A percentile compares a stretch with the other conserved stretches of the same genome.
phyloP scores from a whole-genome alignment of 2,113 vertebrate genomes.

The Cettia cetti region DNA sequence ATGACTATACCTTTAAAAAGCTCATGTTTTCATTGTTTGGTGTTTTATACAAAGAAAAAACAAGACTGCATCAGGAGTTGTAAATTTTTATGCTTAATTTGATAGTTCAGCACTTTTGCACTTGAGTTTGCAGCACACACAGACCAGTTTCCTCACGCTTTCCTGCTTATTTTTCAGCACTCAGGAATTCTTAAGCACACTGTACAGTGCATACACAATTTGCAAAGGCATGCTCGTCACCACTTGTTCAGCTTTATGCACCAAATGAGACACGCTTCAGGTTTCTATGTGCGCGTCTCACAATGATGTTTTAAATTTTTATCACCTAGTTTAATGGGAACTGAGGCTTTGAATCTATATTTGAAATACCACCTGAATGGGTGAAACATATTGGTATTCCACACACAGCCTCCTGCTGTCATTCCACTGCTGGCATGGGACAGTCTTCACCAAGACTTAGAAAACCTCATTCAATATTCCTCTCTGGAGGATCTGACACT shows the following conservation, averaged over 20 bases:
- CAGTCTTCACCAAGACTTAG: constrained; percentile 72
- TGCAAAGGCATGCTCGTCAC: not conserved
- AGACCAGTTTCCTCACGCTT: not conserved
- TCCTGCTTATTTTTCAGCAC: constrained; percentile 44
- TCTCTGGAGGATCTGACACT: constrained; percentile 73
- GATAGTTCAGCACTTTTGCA: constrained; percentile 63
- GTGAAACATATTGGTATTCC: constrained; percentile 51
- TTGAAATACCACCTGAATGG: constrained; percentile 48
- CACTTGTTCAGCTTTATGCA: constrained; percentile 34
- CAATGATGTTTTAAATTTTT: constrained; percentile 38
- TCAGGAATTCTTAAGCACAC: constrained; percentile 4
- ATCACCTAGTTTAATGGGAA: constrained; percentile 56
- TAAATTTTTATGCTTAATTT: constrained; percentile 39
- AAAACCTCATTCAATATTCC: constrained; percentile 72
- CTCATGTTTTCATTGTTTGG: constrained; percentile 34
- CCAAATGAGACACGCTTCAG: constrained; percentile 25
- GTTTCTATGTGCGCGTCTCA: constrained; percentile 37
- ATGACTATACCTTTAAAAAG: constrained; percentile 25
- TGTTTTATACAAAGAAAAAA: constrained; percentile 22
- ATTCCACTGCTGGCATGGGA: constrained; percentile 71
- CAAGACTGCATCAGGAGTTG: constrained; percentile 32
- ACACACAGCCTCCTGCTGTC: constrained; percentile 45
- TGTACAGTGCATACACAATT: constrained; percentile 15
- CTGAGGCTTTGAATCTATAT: constrained; percentile 38
- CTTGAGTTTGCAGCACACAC: constrained; percentile 30